Evolutionary conservation across 2,113 vertebrate species (phyloP), one percentile per base, ranked within the genome.

Genomic region (Grammomys dolichurus): DNA sequence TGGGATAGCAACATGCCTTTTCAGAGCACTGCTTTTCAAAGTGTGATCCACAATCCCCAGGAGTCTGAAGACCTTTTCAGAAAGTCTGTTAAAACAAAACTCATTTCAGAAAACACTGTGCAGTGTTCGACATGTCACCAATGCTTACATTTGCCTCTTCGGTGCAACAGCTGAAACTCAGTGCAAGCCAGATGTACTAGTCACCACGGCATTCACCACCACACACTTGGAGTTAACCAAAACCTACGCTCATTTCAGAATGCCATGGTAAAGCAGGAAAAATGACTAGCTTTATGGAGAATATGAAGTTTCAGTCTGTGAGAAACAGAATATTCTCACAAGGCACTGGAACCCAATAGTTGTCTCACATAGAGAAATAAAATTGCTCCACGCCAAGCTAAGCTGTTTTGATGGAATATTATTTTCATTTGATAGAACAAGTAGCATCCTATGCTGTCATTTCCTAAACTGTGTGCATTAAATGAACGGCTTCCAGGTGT

Each of bases 361-460:
- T 81, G 56, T 46, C 58, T 82, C 43, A 8, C 80, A 16, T 6
- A 69, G 58, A 90, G 60, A 24, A 69, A 75, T 24, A 33, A 11
- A 87, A 3, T 48, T 40, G 28, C 87, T 60, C 67, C 87, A 28
- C 63, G 16, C 4, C 40, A 63, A 78, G 24, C 54, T 56, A 13
- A 78, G 65, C 36, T 73, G 33, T 91, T 90, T 51, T 11, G 2
- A 51, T 92, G 63, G 46, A n/a, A 78, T 20, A 26, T 10, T 85
- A 77, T 87, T 97, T 91, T 89, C 67, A 92, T 92, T 36, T 58
- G 72, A 88, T 80, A 90, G 58, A 48, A 87, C 31, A 91, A 86
- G 3, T 54, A 46, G 54, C 54, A 69, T 70, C 31, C 67, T 17
- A 36, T 85, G 58, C 16, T 60, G 12, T 33, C 14, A 13, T 46